These are phyloP conservation scores for Lepidocolaptes lacrymiger DNA, from an alignment of 2,797 vertebrate genomes.

Conservation along the genomic window DNA sequence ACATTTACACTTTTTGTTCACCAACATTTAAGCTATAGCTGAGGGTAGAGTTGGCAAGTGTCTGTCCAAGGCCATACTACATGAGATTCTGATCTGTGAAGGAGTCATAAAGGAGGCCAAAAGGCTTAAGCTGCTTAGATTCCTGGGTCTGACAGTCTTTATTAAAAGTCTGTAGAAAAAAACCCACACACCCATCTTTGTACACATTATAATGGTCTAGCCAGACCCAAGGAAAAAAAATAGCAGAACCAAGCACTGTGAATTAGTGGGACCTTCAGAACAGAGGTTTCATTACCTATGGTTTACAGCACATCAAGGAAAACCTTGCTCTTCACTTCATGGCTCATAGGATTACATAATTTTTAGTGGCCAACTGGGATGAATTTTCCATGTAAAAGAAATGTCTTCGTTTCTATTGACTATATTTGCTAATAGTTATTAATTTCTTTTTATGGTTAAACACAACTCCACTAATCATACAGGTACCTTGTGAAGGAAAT, in stretches of 20 bases:
- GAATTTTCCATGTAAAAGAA: neutral
- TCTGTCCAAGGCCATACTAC: neutral
- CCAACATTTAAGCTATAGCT: neutral
- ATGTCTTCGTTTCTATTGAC: neutral
- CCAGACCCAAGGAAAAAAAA: neutral
- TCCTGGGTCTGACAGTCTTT: neutral
- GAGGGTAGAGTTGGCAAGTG: neutral
- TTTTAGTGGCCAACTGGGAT: neutral
- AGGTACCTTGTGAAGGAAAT: neutral
- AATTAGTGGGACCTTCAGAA: neutral
- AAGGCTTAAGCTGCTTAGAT: neutral
- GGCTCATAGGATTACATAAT: neutral
- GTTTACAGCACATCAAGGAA: neutral
- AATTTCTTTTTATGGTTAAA: neutral
- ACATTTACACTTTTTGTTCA: neutral
- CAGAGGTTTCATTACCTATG: neutral
- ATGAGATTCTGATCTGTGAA: neutral
- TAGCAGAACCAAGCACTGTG: neutral
- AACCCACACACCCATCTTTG: too few relatives aligned
- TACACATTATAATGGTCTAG: neutral
- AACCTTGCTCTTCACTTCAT: neutral
- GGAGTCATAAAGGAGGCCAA: neutral
- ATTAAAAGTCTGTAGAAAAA: neutral
- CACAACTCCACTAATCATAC: neutral
- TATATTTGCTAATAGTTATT: neutral